Percentiles rank a stretch among this genome's conserved stretches.
phyloP scores from a whole-genome alignment of 2,888 invertebrate genomes.

The Ctena decussata region DNA sequence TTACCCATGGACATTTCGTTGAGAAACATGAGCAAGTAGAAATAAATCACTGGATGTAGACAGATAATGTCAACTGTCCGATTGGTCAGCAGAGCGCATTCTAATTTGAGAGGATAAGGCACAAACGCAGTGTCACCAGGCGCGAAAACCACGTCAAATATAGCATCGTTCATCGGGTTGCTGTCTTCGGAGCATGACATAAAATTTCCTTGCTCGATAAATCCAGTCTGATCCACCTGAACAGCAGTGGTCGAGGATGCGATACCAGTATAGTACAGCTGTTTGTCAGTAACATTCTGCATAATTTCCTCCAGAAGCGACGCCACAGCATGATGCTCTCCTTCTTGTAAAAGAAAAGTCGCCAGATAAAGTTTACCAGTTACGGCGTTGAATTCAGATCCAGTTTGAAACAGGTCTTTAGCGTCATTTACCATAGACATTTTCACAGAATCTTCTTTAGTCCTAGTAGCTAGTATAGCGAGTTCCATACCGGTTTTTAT shows the following conservation, averaged over 20 bases:
- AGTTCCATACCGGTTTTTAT: background rate
- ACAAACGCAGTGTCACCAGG: constrained; percentile 9
- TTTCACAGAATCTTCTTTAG: too few species aligned
- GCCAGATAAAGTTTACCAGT: constrained; percentile 23
- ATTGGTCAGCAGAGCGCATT: constrained; percentile 14
- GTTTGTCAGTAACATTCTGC: background rate
- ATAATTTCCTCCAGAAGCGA: background rate
- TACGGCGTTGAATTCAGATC: background rate
- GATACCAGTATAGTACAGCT: background rate
- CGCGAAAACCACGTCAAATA: constrained; percentile 24
- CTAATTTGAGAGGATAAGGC: constrained; percentile 24
- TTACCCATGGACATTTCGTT: background rate
- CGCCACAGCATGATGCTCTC: background rate
- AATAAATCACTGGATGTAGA: constrained; percentile 31
- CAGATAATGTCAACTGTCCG: background rate
- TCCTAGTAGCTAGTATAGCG: too few species aligned
- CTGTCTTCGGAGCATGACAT: background rate
- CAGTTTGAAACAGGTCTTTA: too few species aligned
- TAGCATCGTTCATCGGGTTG: background rate
- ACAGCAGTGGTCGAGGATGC: background rate
- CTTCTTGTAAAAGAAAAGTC: background rate
- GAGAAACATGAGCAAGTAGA: constrained; percentile 8
- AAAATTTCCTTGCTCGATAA: background rate
- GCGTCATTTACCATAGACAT: too few species aligned
- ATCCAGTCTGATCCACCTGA: background rate